Base-by-base conservation (phyloP, 1,140 invertebrate genomes). In the Popillia japonica region DNA sequence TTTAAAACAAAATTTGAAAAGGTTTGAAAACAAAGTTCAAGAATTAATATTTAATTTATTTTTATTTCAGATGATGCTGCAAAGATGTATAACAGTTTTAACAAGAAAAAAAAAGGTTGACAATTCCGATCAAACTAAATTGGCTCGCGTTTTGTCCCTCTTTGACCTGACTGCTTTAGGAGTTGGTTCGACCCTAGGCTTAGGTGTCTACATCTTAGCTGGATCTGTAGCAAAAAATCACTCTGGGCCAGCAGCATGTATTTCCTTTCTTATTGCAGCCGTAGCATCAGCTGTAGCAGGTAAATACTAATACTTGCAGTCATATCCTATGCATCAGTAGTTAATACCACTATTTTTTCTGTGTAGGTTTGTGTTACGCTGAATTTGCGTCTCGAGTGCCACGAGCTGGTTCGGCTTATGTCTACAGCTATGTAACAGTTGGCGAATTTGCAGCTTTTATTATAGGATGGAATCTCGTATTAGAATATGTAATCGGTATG, bases 131-230 rank as follows among this genome's bases (percentile, higher is more conserved):
- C 87, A 90, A 27, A 91, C 91, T 0, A 89, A 92, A 83, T 87
- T 98, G 76, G 91, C 92, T 0, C 87, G 96, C 81, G 94, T 95
- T 10, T 88, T 98, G 11, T 92, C 90, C 8, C 87, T 95, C 0
- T 82, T 95, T 17, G 95, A 97, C 87, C 88, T 97, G 3, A 95
- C 93, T 0, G 92, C 92, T 0, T 87, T 97, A 6, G 95, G 96
- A 0, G 94, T 98, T 27, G 96, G 96, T 8, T 93, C 94, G 78
- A 98, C 96, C 0, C 88, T 98, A 0, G 96, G 96, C 0, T 89
- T 98, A n/a, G 96, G 96, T 0, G 95, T 98, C 9, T 98, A 98
- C 86, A 95, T 98, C 3, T 88, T 98, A 27, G 95, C 95, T 8
- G 96, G 96, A 14, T 91, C 94, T 74, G 96, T 98, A 0, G 96